Evolutionary conservation across 2,888 invertebrate species (phyloP), one percentile per base, ranked within the genome.

Genomic region (Ormyrus rosae): DNA sequence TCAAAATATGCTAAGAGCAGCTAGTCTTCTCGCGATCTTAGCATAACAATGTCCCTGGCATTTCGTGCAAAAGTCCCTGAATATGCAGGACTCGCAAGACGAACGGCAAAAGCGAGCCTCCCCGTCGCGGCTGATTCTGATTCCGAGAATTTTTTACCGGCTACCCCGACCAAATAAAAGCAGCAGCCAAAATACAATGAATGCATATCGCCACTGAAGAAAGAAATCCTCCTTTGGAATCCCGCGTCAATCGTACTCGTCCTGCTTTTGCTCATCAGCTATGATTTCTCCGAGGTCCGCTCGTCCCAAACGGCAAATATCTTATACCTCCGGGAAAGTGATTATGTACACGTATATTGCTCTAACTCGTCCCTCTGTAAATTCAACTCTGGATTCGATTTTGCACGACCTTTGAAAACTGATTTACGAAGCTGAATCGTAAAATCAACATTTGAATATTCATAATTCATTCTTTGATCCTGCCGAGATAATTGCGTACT

Each of bases 1-100:
- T 85, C 84, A 85, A 88, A 87, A 88, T 89, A 88, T 88, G 87
- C 86, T 88, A 88, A 89, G 85, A 87, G 86, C 84, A 84, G 84
- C 83, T 79, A 82, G 82, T 84, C 83, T 84, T 82, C 84, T 85
- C 83, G 84, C 83, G 84, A 86, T 88, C 87, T 88, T 88, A 87
- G 87, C 88, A 88, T 89, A 88, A 88, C 87, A 88, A 88, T 87
- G 86, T 86, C 84, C 86, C 83, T 84, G 85, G 83, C 86, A 86
- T 89, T 89, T 85, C 84, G 85, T 84, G 86, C 85, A 86, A 86
- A 86, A 85, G 84, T 86, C 65, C 84, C 84, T 88, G 89, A 89
- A 88, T 89, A 89, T 89, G 86, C 87, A 89, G 72, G 48, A 77
- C 73, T 11, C 34, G 10, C 72, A 71, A 75, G 78, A 78, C 67